Percentiles rank a stretch among this genome's conserved stretches.
Conservation (phyloP, 2,888 invertebrate genomes). For the Oxyscelio sp. region DNA sequence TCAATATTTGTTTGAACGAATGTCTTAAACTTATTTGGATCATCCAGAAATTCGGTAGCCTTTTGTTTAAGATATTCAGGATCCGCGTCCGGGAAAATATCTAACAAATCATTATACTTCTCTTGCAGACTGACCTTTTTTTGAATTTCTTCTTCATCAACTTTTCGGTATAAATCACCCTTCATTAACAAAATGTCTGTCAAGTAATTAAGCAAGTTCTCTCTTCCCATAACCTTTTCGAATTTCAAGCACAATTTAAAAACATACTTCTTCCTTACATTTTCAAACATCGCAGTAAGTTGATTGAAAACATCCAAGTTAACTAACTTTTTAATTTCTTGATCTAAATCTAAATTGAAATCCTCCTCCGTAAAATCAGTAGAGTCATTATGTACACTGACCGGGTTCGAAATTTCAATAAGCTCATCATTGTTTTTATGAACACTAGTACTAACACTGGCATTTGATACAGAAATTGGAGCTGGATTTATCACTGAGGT, state of each 20-base stretch:
- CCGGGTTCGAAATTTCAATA: no score
- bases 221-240: slow-evolving; percentile 1
- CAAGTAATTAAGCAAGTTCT: slow-evolving; percentile 19
- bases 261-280: slow-evolving; percentile 38
- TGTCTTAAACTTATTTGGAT: slow-evolving; percentile 74
- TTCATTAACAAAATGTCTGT: slow-evolving; percentile 46
- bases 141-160: slow-evolving; percentile 5
- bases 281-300: slow-evolving; percentile 52
- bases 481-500: no score
- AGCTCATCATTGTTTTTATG: no score
- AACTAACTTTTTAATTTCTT: slow-evolving; percentile 20
- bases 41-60: slow-evolving; percentile 62
- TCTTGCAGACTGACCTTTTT: slow-evolving; percentile 71
- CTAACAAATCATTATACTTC: slow-evolving; percentile 76
- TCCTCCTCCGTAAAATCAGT: slow-evolving; percentile 39
- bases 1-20: slow-evolving; percentile 80
- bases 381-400: no score
- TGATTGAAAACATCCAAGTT: slow-evolving; percentile 46
- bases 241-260: slow-evolving; percentile 34
- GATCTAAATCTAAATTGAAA: slow-evolving; percentile 8
- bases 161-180: slow-evolving; percentile 34
- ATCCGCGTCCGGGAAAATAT: slow-evolving; percentile 83
- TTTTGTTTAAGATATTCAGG: slow-evolving; percentile 79
- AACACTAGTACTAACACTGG: no score
- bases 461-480: background rate